Base-by-base conservation (phyloP, 1,140 invertebrate genomes). In the Sinella curviseta region DNA sequence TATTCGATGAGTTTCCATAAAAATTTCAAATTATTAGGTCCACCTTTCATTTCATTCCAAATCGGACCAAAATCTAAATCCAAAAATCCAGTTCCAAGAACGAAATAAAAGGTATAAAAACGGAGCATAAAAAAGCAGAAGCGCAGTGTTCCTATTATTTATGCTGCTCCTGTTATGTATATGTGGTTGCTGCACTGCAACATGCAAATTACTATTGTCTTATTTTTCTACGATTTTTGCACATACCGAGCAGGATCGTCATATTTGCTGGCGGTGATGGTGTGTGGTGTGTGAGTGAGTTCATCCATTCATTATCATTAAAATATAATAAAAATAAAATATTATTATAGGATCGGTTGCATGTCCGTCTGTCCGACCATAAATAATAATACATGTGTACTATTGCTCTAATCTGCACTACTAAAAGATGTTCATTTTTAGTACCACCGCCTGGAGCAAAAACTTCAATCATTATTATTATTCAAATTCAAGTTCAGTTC, bases 1-100 rank as follows among this genome's bases (percentile, higher is more conserved):
- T n/a, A n/a, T n/a, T n/a, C n/a, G 39, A 48, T 17, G 4, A 17
- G 39, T 48, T 48, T 48, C 39, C 39, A 48, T 48, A 60, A 60
- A 60, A 60, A 60, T n/a, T 14, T 16, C 8, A 60, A 60, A 60
- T 60, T 60, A 60, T 60, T 60, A 26, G 57, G 57, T 60, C 39
- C 20, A 20, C 39, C 39, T 48, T 48, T 48, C 39, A 48, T 12
- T 8, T 16, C 57, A 60, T 48, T 48, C 39, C 39, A 48, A n/a
- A 48, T 48, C 39, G 39, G 17, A 48, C 17, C 39, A 48, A 48
- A 17, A 8, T 48, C 39, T 17, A 48, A 8, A n/a, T n/a, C n/a
- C n/a, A n/a, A n/a, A n/a, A n/a, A n/a, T n/a, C n/a, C n/a, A n/a
- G n/a, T n/a, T n/a, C n/a, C n/a, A n/a, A n/a, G n/a, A n/a, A n/a